phyloP scores from a whole-genome alignment of 1,140 invertebrate species.

The Eueides isabella region DNA sequence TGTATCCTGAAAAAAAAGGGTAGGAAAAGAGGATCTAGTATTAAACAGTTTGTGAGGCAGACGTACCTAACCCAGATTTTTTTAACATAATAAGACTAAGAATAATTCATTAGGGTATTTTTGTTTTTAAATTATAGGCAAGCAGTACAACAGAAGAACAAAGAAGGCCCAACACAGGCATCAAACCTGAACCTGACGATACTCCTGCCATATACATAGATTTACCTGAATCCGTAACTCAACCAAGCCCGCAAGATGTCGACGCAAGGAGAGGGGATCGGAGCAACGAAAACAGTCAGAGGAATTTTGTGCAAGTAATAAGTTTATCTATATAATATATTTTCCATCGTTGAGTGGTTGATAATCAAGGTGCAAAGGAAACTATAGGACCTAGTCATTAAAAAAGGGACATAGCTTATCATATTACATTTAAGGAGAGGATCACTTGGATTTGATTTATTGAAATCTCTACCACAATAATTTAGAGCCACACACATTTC shows the following conservation, averaged over 20 bases:
- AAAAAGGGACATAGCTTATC: no score
- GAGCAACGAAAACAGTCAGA: neutral
- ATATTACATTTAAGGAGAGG: no score
- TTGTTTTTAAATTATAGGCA: neutral
- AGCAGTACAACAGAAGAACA: constrained; percentile 13
- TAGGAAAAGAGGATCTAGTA: neutral
- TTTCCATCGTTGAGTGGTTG: no score
- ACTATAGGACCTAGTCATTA: no score
- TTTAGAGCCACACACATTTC: no score
- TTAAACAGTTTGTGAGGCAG: no score
- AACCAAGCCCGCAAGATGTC: neutral
- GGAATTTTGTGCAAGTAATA: constrained; percentile 20
- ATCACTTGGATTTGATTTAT: no score
- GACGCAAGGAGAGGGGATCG: neutral
- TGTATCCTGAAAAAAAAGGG: neutral
- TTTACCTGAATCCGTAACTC: constrained; percentile 32
- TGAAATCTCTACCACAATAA: no score
- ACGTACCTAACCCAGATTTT: no score
- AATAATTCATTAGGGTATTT: no score
- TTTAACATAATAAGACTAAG: no score
- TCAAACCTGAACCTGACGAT: constrained; percentile 11
- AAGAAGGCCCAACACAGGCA: neutral
- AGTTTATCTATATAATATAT: neutral
- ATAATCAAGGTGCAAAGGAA: no score
- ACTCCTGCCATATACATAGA: constrained; percentile 51